Evolutionary conservation across 92 coral and sea anemone genomes (phyloP).

Genomic region (Porites evermanni): DNA sequence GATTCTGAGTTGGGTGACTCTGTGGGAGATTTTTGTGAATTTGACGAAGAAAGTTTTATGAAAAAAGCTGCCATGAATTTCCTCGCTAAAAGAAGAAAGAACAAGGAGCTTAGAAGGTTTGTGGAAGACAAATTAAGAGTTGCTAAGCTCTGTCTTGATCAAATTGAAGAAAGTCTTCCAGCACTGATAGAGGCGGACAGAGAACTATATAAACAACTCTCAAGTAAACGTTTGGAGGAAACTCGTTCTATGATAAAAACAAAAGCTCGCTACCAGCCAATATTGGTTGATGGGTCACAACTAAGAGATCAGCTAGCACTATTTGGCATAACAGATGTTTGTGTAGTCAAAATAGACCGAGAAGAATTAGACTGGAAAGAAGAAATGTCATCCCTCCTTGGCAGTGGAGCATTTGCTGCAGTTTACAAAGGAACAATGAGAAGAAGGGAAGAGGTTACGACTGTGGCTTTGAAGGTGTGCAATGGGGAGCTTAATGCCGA

Average conservation of each 20-base stretch:
- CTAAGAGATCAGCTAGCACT: conserved; percentile 20
- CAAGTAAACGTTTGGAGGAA: not conserved
- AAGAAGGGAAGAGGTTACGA: not conserved
- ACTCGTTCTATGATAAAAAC: conserved; percentile 10
- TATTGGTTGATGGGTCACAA: not conserved
- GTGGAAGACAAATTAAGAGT: conserved; percentile 20
- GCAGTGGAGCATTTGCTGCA: conserved; percentile 46
- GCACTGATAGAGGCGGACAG: conserved; percentile 27
- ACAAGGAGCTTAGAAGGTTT: not conserved
- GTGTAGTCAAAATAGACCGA: not conserved
- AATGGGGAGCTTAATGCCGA: not conserved
- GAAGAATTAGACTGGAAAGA: conserved; percentile 54
- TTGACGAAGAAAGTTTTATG: conserved; percentile 27
- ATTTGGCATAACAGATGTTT: conserved; percentile 20
- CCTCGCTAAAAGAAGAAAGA: conserved; percentile 6
- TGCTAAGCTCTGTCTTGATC: not conserved
- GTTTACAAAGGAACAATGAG: conserved; percentile 58
- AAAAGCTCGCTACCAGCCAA: conserved; percentile 10
- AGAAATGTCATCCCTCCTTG: conserved; percentile 11
- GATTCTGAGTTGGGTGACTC: no score
- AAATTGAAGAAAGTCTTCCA: conserved; percentile 24
- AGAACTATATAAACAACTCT: conserved; percentile 5
- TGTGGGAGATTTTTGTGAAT: no score
- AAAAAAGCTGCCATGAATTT: not conserved
- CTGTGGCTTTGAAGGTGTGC: conserved; percentile 52